Conservation (phyloP, 2,797 vertebrate species). For the Remorina albescens region DNA sequence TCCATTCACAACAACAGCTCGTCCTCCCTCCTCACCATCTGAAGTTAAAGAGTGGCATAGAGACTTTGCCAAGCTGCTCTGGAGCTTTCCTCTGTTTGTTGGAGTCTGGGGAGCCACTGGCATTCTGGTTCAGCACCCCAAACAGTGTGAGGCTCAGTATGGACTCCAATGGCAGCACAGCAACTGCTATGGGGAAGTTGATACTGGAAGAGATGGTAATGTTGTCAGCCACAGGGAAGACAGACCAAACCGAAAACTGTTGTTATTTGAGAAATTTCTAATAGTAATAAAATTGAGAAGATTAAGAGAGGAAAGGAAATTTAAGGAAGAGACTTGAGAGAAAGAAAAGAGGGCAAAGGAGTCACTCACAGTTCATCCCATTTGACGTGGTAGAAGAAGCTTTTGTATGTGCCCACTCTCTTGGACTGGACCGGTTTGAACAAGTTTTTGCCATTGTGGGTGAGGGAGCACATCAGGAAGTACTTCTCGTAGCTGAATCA, state of each 20-base stretch:
- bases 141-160: conserved; percentile 91
- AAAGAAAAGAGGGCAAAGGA: neutral
- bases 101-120: conserved; percentile 93
- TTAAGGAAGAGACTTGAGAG: neutral
- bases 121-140: conserved; percentile 93
- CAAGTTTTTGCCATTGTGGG: conserved; percentile 94
- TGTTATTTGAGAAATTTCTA: neutral
- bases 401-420: conserved; percentile 96
- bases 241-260: neutral
- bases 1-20: neutral
- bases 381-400: conserved; percentile 98
- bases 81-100: conserved; percentile 95
- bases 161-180: conserved; percentile 95
- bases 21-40: conserved; percentile 84
- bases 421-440: conserved; percentile 98
- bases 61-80: conserved; percentile 93
- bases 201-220: conserved; percentile 82
- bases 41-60: conserved; percentile 95
- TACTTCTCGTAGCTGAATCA: conserved; percentile 95
- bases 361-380: conserved; percentile 97
- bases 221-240: neutral
- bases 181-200: conserved; percentile 95
- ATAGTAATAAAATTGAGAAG: neutral
- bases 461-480: conserved; percentile 94
- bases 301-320: neutral